Percentiles rank a stretch among this genome's conserved stretches.
phyloP scores from a whole-genome alignment of 2,113 vertebrate genomes.

The Felis chaus region DNA sequence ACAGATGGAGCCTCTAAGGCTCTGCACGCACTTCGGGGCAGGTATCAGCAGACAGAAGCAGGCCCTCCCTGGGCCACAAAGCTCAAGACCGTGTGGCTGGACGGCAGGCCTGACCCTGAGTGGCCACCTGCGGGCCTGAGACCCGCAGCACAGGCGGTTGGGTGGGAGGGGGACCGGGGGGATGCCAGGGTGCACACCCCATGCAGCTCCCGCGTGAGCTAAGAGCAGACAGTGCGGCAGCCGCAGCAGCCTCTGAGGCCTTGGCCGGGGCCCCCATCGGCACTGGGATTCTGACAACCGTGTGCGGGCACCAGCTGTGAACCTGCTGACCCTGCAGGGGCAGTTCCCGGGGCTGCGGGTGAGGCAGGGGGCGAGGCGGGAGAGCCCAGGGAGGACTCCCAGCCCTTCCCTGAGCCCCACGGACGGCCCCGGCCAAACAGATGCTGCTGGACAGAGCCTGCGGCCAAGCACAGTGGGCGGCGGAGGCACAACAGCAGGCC shows the following conservation, averaged over 20 bases:
- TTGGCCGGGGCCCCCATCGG: accelerated
- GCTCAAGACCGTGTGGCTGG: neutral
- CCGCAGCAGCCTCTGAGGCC: accelerated
- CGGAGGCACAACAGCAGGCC: accelerated
- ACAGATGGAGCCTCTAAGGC: accelerated
- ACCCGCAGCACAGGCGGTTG: accelerated
- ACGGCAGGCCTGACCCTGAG: neutral
- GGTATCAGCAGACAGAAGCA: neutral
- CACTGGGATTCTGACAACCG: neutral
- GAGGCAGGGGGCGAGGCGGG: neutral
- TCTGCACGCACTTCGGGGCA: neutral
- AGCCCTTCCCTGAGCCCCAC: no score
- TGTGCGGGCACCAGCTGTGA: neutral
- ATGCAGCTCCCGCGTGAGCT: neutral
- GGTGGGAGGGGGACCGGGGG: accelerated
- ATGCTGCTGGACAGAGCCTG: neutral
- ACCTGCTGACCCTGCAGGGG: neutral
- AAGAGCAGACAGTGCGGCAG: accelerated
- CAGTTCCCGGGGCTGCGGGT: neutral
- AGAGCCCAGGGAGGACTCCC: accelerated
- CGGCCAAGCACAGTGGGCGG: accelerated
- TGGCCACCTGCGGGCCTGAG: neutral
- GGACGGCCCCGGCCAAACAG: neutral
- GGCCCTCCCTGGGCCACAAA: neutral
- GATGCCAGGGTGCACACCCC: accelerated